These are phyloP conservation scores for Caenorhabditis sp. DNA, from an alignment of 2,888 invertebrate species.

Conservation along the genomic window DNA sequence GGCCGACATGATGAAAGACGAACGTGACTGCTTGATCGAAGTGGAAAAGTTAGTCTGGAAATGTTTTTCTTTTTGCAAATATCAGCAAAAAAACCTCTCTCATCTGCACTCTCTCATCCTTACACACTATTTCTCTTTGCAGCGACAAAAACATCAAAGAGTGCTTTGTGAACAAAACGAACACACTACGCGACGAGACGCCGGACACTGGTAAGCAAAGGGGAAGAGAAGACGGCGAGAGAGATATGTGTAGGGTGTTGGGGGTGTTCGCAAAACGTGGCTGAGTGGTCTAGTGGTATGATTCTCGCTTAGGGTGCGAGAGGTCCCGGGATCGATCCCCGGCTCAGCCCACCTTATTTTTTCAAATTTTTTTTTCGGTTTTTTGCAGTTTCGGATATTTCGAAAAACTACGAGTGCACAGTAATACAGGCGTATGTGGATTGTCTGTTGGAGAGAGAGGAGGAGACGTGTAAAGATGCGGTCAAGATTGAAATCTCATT, in stretches of 20 bases:
- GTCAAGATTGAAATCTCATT: constrained; percentile 51
- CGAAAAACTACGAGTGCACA: constrained; percentile 44
- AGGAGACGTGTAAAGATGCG: constrained; percentile 40
- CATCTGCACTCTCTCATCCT: constrained; percentile 1
- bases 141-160: constrained; percentile 44
- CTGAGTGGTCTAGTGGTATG: constrained; percentile 71
- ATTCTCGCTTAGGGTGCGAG: constrained; percentile 72
- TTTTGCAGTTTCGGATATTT: constrained; percentile 17
- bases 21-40: constrained; percentile 51
- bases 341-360: constrained; percentile 58
- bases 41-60: constrained; percentile 33
- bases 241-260: neutral
- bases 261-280: constrained; percentile 21
- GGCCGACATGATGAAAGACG: constrained; percentile 46
- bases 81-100: too few species aligned
- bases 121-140: constrained; percentile 7
- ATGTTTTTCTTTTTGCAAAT: too few species aligned
- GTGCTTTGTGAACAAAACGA: constrained; percentile 56
- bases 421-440: constrained; percentile 51
- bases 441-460: constrained; percentile 45
- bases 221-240: neutral
- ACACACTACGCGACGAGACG: constrained; percentile 46
- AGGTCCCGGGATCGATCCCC: constrained; percentile 71
- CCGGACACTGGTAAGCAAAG: constrained; percentile 32
- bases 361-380: neutral